Conservation (phyloP, 2,797 vertebrate genomes). For the Anas capensis region DNA sequence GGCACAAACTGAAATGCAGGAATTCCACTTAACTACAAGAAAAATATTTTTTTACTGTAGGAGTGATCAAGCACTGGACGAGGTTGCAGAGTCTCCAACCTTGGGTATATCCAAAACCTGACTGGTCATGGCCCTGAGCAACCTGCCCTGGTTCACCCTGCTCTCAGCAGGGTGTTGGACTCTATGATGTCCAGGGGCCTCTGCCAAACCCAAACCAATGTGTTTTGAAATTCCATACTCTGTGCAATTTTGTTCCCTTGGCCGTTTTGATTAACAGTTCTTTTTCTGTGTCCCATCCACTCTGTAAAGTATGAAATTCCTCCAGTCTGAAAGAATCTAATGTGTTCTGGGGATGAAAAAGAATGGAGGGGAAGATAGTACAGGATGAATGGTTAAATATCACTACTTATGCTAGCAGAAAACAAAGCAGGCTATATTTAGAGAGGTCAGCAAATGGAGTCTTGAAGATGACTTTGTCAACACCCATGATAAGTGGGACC, state of each 20-base stretch:
- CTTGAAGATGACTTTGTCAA: neutral
- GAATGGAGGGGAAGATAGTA: neutral
- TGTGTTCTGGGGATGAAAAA: neutral
- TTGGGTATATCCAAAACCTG: neutral
- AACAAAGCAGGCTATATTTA: neutral
- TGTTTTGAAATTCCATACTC: neutral
- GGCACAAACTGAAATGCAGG: neutral
- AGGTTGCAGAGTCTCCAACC: neutral
- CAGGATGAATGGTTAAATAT: neutral
- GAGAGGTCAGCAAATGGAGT: neutral
- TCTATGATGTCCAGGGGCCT: neutral
- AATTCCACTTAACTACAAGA: neutral
- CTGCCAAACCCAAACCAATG: neutral
- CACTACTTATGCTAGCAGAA: neutral
- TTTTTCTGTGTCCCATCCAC: neutral
- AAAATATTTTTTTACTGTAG: neutral
- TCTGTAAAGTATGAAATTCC: neutral
- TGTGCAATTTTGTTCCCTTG: neutral
- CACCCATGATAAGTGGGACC: neutral
- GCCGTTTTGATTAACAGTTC: neutral
- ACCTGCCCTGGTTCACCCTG: neutral
- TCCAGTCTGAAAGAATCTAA: neutral
- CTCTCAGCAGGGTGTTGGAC: neutral
- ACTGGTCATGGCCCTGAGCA: neutral
- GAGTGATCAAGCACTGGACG: neutral